Percentiles rank a stretch among this genome's conserved stretches.
phyloP scores from a whole-genome alignment of 2,113 vertebrate genomes.

The Apteryx owenii region DNA sequence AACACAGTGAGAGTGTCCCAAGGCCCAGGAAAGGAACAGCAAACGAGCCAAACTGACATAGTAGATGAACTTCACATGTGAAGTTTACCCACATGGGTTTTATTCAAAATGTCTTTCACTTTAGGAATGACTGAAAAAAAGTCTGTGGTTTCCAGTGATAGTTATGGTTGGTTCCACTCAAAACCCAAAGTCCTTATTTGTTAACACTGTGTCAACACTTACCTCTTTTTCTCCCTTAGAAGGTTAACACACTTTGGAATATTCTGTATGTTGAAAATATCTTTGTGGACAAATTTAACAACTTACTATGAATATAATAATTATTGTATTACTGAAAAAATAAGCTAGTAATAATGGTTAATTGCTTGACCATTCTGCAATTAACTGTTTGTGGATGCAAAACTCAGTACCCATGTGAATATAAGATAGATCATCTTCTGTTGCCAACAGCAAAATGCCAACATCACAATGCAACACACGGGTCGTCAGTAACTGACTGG shows the following conservation, averaged over 20 bases:
- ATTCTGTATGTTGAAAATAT: not conserved
- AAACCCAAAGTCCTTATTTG: not conserved
- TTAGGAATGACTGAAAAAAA: not conserved
- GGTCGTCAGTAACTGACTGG: not conserved
- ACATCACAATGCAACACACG: not conserved
- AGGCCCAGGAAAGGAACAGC: not conserved
- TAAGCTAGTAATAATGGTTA: not conserved
- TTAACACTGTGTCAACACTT: not conserved
- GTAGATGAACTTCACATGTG: fast-evolving
- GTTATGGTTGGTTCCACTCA: not conserved
- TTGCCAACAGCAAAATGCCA: not conserved
- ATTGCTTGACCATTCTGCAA: not conserved
- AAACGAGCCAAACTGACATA: not conserved
- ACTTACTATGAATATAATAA: not conserved
- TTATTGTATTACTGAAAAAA: not conserved
- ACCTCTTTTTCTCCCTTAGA: not conserved
- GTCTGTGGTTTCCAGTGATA: not conserved
- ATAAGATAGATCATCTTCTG: not conserved
- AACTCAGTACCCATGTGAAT: not conserved
- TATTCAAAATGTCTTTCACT: not conserved
- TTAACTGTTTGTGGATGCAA: not conserved
- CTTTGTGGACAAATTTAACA: not conserved
- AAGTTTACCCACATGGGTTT: not conserved
- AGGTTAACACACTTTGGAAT: not conserved
- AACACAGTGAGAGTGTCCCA: not conserved